A percentile compares a stretch with the other conserved stretches of the same genome.
Evolutionary conservation across 2,113 vertebrate species (phyloP).

Genomic region (Rhombomys opimus): DNA sequence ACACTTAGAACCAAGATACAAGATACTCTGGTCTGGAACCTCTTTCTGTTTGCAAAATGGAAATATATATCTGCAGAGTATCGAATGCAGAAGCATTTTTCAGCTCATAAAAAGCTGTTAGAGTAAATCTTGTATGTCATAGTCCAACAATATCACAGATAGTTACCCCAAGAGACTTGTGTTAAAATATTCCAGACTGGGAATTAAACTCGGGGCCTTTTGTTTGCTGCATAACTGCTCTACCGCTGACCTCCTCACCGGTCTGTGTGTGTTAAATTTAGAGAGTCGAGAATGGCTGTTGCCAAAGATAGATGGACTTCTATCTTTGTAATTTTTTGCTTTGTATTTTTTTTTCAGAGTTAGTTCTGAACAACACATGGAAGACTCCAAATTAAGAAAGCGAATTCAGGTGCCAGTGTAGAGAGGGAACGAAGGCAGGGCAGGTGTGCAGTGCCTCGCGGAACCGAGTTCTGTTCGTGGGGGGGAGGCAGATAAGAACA

Average conservation of each 20-base stretch:
- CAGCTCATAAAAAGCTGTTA: constrained; percentile 47
- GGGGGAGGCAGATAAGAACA: not conserved
- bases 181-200: not conserved
- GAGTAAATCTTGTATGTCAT: constrained; percentile 20
- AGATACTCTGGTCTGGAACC: constrained; percentile 64
- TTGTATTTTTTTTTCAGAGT: not conserved
- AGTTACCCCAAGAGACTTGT: constrained; percentile 15
- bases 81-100: constrained; percentile 50
- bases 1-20: constrained; percentile 30
- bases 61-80: constrained; percentile 45
- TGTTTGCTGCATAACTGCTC: not conserved
- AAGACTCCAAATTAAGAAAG: constrained; percentile 43
- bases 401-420: constrained; percentile 7
- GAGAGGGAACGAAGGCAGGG: not conserved
- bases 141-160: not conserved
- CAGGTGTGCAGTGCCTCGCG: not conserved
- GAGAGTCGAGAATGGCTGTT: not conserved
- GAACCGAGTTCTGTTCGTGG: not conserved
- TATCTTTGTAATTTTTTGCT: not conserved
- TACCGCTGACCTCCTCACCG: not conserved
- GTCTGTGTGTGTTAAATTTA: not conserved
- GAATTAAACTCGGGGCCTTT: not conserved
- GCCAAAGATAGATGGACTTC: not conserved
- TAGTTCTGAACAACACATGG: constrained; percentile 42
- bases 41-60: constrained; percentile 56